A percentile compares a stretch with the other conserved stretches of the same genome.
Evolutionary conservation across 2,113 vertebrate species (phyloP).

Genomic region (Neotragus moschatus): DNA sequence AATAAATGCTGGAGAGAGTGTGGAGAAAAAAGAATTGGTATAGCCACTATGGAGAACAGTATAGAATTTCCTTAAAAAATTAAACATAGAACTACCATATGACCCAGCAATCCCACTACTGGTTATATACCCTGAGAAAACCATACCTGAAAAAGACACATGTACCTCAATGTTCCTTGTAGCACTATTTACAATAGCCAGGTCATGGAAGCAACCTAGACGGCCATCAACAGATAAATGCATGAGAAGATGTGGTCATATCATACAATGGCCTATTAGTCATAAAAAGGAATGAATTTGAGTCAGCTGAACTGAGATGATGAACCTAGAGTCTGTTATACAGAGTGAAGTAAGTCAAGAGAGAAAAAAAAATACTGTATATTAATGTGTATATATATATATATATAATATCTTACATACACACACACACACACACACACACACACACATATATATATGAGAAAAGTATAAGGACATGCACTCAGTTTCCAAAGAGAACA

Average conservation of each 20-base stretch:
- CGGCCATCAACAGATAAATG: background rate
- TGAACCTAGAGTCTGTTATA: background rate
- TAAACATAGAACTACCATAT: background rate
- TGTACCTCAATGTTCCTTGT: background rate
- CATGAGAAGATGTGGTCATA: background rate
- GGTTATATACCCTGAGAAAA: background rate
- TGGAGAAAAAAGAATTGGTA: background rate
- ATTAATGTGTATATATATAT: background rate
- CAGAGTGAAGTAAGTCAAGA: background rate
- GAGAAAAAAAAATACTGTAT: background rate
- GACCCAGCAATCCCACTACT: background rate
- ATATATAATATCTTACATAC: background rate
- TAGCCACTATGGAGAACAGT: background rate
- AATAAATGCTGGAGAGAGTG: background rate
- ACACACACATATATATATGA: background rate
- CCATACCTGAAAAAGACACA: background rate
- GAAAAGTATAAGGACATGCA: background rate
- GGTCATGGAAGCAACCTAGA: background rate
- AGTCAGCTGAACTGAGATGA: background rate
- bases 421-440: too few species aligned
- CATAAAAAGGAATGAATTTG: background rate
- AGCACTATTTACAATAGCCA: background rate
- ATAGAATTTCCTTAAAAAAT: background rate
- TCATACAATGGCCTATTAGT: background rate
- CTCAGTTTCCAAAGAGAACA: background rate